These are phyloP conservation scores for Grammomys surdaster DNA, from an alignment of 2,113 vertebrate genomes.

Conservation along the genomic window DNA sequence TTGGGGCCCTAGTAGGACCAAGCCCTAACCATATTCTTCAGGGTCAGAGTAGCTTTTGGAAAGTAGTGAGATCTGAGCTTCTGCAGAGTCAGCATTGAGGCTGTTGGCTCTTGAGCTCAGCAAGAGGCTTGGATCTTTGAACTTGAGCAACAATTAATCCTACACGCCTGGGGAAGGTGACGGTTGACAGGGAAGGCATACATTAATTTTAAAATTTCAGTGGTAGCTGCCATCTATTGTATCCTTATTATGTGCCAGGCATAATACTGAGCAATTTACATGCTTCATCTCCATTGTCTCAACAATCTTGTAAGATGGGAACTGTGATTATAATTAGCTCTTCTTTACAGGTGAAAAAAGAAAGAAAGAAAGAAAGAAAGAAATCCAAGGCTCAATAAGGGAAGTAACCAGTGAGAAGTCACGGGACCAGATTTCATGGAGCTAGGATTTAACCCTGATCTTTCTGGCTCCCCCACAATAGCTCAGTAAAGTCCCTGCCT, in stretches of 20 bases:
- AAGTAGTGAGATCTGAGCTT: not conserved
- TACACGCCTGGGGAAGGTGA: not conserved
- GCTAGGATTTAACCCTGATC: not conserved
- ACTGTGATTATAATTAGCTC: conserved; percentile 31
- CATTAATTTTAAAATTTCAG: conserved; percentile 36
- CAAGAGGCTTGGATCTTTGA: not conserved
- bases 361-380: not conserved
- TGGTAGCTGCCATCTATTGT: not conserved
- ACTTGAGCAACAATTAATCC: not conserved
- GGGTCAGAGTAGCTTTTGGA: not conserved
- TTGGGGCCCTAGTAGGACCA: not conserved
- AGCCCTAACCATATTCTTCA: not conserved
- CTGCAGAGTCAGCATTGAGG: not conserved
- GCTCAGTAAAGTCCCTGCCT: not conserved
- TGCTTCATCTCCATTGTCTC: conserved; percentile 11
- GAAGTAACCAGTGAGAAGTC: not conserved
- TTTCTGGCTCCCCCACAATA: not conserved
- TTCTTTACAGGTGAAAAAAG: not conserved
- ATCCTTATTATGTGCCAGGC: not conserved
- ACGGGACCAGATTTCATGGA: not conserved
- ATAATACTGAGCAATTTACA: conserved; percentile 35
- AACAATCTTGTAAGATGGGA: conserved; percentile 15
- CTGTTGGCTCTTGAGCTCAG: fast-evolving
- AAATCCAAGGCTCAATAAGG: not conserved
- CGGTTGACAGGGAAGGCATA: not conserved